Conservation (phyloP, 2,113 vertebrate genomes). For the Ovis aries region DNA sequence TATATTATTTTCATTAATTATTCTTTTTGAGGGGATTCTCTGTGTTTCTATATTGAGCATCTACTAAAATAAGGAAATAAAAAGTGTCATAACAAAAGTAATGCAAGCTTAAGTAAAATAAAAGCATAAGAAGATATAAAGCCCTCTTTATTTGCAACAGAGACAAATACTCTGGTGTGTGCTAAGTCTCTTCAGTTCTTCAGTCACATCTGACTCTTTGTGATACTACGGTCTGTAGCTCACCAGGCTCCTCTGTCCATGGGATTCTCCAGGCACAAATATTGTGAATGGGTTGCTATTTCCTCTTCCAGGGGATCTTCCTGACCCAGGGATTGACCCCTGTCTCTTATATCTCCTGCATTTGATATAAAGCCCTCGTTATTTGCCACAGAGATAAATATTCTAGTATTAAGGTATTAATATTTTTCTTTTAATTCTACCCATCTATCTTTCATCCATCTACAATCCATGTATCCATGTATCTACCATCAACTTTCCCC, state of each 20-base stretch:
- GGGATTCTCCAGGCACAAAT: neutral
- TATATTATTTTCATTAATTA: neutral
- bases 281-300: neutral
- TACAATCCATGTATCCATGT: neutral
- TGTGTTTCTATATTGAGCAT: neutral
- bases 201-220: neutral
- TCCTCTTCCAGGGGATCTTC: neutral
- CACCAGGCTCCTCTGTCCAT: neutral
- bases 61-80: neutral
- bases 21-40: neutral
- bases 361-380: neutral
- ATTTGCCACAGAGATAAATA: neutral
- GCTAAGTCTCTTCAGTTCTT: neutral
- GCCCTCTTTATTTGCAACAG: neutral
- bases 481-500: neutral
- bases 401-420: neutral
- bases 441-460: neutral
- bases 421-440: neutral
- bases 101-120: neutral
- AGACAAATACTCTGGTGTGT: neutral
- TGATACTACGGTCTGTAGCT: neutral
- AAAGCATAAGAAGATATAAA: neutral
- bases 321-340: neutral
- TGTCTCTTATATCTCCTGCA: neutral
- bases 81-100: neutral